Evolutionary conservation across 1,140 invertebrate species (phyloP).

Genomic region (Drosophila busckii): DNA sequence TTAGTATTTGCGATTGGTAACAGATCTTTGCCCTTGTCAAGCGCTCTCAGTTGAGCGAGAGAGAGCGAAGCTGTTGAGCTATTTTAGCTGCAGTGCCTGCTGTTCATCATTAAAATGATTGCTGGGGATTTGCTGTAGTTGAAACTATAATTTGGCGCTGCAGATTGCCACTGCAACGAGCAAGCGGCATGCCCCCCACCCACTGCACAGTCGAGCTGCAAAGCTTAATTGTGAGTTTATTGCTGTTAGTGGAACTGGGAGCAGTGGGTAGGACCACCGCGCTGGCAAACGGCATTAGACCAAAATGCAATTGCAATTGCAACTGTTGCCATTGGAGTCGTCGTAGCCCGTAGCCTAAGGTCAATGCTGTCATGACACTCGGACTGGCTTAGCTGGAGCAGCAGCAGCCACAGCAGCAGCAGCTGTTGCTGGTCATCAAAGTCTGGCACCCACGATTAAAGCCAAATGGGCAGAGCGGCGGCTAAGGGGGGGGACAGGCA

Average conservation of each 20-base stretch:
- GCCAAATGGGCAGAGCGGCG: too few relatives aligned
- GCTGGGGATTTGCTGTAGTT: too few relatives aligned
- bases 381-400: neutral
- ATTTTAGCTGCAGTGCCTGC: neutral
- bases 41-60: too few relatives aligned
- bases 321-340: conserved; percentile 37
- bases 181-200: neutral
- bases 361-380: conserved; percentile 46
- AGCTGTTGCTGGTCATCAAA: too few relatives aligned
- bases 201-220: neutral
- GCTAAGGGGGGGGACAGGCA: conserved; percentile 7
- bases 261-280: conserved; percentile 2
- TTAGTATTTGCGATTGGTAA: too few relatives aligned
- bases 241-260: neutral
- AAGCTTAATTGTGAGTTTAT: conserved; percentile 20
- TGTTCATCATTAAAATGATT: conserved; percentile 35
- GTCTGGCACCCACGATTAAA: conserved; percentile 24
- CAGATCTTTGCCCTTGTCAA: too few relatives aligned
- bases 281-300: neutral
- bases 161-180: conserved; percentile 3
- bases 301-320: conserved; percentile 7
- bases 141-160: conserved; percentile 21
- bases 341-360: conserved; percentile 36
- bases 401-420: conserved; percentile 25
- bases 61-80: neutral